phyloP scores from a whole-genome alignment of 2,888 invertebrate species.

The Stegana nigrithorax region DNA sequence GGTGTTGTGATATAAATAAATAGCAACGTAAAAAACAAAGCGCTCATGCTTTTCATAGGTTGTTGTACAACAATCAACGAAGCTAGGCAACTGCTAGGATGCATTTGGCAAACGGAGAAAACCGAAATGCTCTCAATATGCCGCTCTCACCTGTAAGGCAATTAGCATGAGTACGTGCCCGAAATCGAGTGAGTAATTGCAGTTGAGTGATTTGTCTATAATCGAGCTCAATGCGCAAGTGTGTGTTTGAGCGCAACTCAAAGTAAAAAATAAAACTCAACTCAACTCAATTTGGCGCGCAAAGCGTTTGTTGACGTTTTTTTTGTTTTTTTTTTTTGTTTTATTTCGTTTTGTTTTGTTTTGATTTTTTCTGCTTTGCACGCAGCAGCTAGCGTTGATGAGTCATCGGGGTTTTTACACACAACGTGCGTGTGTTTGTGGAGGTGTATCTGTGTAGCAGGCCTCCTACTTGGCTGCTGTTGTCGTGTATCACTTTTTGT shows the following conservation, averaged over 20 bases:
- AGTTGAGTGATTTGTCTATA: not conserved
- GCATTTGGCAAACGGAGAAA: too few relatives aligned
- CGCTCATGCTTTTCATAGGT: too few relatives aligned
- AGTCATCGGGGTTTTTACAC: slow-evolving; percentile 66
- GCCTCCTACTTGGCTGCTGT: slow-evolving; percentile 34
- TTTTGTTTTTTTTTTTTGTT: slow-evolving; percentile 28
- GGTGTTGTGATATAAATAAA: too few relatives aligned
- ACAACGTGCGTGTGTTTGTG: not conserved
- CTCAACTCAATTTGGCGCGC: slow-evolving; percentile 58
- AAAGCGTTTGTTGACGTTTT: slow-evolving; percentile 51
- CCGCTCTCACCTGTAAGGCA: too few relatives aligned
- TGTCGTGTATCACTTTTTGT: slow-evolving; percentile 3
- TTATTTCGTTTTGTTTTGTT: slow-evolving; percentile 43
- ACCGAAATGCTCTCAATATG: too few relatives aligned
- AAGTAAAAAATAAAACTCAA: slow-evolving; percentile 11
- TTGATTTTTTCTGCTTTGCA: slow-evolving; percentile 37
- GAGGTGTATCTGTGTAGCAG: slow-evolving; percentile 12
- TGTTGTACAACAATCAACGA: too few relatives aligned
- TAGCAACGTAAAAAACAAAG: too few relatives aligned
- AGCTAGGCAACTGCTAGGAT: too few relatives aligned
- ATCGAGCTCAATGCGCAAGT: not conserved
- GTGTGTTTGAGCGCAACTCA: too few relatives aligned
- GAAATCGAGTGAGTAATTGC: not conserved
- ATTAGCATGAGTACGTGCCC: too few relatives aligned
- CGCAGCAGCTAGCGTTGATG: slow-evolving; percentile 41